phyloP scores from a whole-genome alignment of 1,140 invertebrate genomes.

The Dryas iulia region DNA sequence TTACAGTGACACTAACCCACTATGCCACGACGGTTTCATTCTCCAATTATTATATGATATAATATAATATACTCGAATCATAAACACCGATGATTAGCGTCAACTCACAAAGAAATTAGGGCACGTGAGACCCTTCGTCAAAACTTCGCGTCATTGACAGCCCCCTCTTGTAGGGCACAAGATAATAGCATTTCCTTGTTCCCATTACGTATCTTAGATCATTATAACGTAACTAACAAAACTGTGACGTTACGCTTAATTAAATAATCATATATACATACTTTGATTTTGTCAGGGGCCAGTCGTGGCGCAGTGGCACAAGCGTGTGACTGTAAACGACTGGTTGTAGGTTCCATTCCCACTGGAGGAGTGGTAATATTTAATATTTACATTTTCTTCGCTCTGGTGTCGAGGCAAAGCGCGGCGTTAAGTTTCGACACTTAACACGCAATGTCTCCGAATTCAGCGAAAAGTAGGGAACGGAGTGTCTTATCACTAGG shows the following conservation, averaged over 20 bases:
- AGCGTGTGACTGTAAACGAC: not conserved
- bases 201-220: constrained; percentile 41
- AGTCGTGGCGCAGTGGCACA: not conserved
- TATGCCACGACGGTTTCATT: no score
- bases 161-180: constrained; percentile 13
- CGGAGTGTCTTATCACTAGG: no score
- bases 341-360: not conserved
- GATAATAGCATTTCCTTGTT: constrained; percentile 49
- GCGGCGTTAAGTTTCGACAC: no score
- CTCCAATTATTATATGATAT: no score
- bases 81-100: constrained; percentile 19
- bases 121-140: constrained; percentile 31
- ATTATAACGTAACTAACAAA: constrained; percentile 42
- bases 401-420: not conserved
- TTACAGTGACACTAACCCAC: no score
- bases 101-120: constrained; percentile 30
- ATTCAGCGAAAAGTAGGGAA: no score
- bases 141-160: constrained; percentile 35
- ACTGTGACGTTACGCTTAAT: not conserved
- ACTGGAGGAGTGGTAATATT: not conserved
- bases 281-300: no score
- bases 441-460: no score
- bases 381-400: not conserved
- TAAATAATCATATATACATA: not conserved
- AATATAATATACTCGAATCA: no score